These are phyloP conservation scores for Lepidocyrtinus sp. DNA, from an alignment of 2,888 invertebrate genomes.

Conservation along the genomic window DNA sequence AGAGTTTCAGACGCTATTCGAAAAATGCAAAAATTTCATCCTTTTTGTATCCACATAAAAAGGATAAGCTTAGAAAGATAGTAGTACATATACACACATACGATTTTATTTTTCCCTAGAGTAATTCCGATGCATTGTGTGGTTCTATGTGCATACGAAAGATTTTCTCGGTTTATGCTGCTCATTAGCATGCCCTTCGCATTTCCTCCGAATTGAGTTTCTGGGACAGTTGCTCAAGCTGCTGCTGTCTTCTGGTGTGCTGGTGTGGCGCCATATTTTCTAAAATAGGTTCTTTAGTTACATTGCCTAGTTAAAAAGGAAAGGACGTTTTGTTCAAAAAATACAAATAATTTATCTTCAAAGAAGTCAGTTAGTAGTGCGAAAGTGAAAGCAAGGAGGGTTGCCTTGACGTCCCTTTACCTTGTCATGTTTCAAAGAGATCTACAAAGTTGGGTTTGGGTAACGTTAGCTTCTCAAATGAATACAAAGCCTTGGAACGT, in stretches of 20 bases:
- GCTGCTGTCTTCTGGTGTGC: slow-evolving; percentile 1
- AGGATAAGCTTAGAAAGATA: not conserved
- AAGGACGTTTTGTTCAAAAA: too few species aligned
- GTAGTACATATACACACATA: not conserved
- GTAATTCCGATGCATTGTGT: slow-evolving; percentile 41
- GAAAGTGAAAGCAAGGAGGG: not conserved
- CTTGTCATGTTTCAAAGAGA: too few species aligned
- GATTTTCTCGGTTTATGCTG: not conserved
- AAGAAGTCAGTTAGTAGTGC: too few species aligned
- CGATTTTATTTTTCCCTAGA: slow-evolving; percentile 40
- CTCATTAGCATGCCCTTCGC: slow-evolving; percentile 47
- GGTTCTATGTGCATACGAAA: not conserved
- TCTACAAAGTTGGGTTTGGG: too few species aligned
- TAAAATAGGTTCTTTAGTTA: not conserved
- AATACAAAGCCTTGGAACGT: too few species aligned
- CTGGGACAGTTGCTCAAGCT: slow-evolving; percentile 52
- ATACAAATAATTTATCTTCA: too few species aligned
- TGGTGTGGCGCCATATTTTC: not conserved
- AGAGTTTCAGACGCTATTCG: not conserved
- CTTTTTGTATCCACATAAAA: not conserved
- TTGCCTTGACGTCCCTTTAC: not conserved
- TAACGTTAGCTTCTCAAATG: too few species aligned
- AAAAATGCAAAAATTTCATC: slow-evolving; percentile 2
- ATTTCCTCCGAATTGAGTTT: slow-evolving; percentile 48
- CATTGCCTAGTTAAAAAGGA: not conserved